Evolutionary conservation across 2,113 vertebrate genomes (phyloP), one percentile per base, ranked within the genome.

Genomic region (Notarius lentiginosus): DNA sequence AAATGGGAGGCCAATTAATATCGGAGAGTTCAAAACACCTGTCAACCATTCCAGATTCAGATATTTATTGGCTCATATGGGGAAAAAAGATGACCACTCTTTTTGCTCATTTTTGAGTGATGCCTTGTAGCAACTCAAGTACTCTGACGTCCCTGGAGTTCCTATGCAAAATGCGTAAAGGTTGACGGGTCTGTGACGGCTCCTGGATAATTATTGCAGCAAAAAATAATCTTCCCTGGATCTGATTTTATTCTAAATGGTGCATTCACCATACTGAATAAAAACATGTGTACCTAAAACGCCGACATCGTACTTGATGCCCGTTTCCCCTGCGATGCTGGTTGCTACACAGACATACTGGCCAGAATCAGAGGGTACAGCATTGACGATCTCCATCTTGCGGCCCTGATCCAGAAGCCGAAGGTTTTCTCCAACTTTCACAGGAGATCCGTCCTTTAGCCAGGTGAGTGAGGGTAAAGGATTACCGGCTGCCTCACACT

Each of bases 341-440:
- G 96, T 98, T 9, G 98, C 98, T 92, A 99, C 95, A 63, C 98
- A 99, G 58, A 94, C 55, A 58, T 99, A 99, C 41, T 93, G 96
- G 58, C 98, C 98, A 0, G 17, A 93, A 86, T 98, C 95, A 0
- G 92, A 94, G 60, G 95, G 94, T 0, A 79, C 56, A 0, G 93
- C 90, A 0, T 93, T 95, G 27, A 91, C 30, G 85, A 99, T 97
- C 92, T 99, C 94, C 1, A 99, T 93, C 91, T 93, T 96, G 90
- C 93, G 96, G 1, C 98, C 98, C 6, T 94, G 95, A 65, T 96
- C 93, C 0, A 96, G 91, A 58, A 99, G 51, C 47, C 8, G 96
- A 79, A 97, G 90, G 22, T 89, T 95, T 86, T 95, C 92, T 1
- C 92, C 94, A 4, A 93, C 89, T 87, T 93, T 95, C 89, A 99